These are phyloP conservation scores for Daktulosphaira vitifoliae DNA, from an alignment of 1,140 invertebrate species.

Conservation along the genomic window DNA sequence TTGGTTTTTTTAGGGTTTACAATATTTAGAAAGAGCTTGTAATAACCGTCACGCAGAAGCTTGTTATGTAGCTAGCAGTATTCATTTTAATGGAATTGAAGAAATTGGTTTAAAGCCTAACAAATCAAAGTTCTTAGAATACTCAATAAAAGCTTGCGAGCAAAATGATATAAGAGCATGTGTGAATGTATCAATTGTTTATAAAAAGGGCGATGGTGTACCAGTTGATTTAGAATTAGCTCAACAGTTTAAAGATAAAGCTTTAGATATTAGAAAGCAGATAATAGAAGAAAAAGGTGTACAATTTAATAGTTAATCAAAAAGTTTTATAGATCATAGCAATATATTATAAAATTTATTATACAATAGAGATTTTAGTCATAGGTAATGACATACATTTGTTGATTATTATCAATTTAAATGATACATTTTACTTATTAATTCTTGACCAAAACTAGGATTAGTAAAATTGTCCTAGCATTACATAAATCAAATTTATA, in stretches of 20 bases:
- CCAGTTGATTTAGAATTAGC: constrained; percentile 61
- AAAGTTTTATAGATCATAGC: too few relatives aligned
- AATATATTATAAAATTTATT: too few relatives aligned
- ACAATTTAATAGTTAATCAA: background rate
- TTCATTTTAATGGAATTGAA: constrained; percentile 64
- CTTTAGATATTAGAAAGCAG: constrained; percentile 59
- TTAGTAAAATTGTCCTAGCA: too few relatives aligned
- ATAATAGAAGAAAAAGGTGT: constrained; percentile 31
- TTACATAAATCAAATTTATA: too few relatives aligned
- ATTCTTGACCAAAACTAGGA: too few relatives aligned
- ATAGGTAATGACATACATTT: too few relatives aligned
- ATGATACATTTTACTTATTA: too few relatives aligned
- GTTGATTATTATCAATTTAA: too few relatives aligned
- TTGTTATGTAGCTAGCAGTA: constrained; percentile 70
- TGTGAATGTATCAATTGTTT: constrained; percentile 77
- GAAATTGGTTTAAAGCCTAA: constrained; percentile 58
- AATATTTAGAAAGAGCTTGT: constrained; percentile 74
- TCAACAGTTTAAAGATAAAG: constrained; percentile 59
- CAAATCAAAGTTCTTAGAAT: constrained; percentile 64
- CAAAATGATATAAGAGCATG: constrained; percentile 73
- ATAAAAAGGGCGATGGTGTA: constrained; percentile 53
- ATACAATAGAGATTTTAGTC: too few relatives aligned
- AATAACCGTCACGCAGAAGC: constrained; percentile 56
- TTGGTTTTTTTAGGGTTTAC: constrained; percentile 46
- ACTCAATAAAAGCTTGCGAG: constrained; percentile 66